Conservation (phyloP, 2,797 vertebrate species). For the Mico argentatus region DNA sequence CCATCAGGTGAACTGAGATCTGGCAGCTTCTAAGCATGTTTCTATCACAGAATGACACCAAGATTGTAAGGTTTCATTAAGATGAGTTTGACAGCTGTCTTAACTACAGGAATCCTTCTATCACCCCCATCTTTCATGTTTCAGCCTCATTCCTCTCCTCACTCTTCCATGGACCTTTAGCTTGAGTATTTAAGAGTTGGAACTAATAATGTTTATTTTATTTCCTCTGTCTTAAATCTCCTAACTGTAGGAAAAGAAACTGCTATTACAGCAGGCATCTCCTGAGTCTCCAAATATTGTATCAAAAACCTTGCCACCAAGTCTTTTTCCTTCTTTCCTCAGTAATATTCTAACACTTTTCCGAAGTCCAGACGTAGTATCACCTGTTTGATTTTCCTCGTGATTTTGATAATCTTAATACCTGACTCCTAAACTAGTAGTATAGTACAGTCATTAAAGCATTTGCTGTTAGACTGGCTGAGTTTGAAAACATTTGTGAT, state of each 20-base stretch:
- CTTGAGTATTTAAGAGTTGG: neutral
- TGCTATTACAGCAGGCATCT: neutral
- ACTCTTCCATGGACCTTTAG: neutral
- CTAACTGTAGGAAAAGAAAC: neutral
- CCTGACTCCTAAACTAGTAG: neutral
- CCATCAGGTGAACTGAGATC: neutral
- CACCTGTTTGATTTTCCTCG: neutral
- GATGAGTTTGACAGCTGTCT: neutral
- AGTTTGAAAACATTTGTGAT: neutral
- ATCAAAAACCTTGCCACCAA: neutral
- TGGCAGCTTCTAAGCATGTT: neutral
- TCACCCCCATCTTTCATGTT: neutral
- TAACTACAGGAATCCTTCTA: neutral
- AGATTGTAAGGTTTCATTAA: slow-evolving; percentile 1
- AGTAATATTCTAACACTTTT: neutral
- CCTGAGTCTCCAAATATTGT: neutral
- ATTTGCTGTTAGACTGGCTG: neutral
- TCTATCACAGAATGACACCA: neutral
- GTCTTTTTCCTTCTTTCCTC: accelerated
- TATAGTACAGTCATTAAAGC: neutral
- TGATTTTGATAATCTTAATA: neutral
- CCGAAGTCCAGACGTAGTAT: neutral
- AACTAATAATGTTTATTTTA: neutral
- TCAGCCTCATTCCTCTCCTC: neutral
- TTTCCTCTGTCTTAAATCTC: neutral